These are phyloP conservation scores for Syritta pipiens DNA, from an alignment of 2,888 invertebrate species.

Conservation along the genomic window DNA sequence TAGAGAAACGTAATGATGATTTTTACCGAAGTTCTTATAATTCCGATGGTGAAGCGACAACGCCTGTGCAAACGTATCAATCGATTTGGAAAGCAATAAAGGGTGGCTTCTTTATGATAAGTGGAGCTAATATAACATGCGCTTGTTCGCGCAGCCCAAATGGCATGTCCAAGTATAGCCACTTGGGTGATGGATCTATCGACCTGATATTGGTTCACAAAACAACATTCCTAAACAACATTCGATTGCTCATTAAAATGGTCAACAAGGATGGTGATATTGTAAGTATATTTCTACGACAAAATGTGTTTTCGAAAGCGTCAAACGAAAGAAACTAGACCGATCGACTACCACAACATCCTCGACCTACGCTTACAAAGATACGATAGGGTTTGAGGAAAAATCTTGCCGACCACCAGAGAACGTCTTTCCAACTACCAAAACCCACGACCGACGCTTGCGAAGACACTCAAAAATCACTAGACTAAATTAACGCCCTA, in stretches of 20 bases:
- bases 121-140: constrained; percentile 88
- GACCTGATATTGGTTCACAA: constrained; percentile 88
- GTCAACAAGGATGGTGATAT: constrained; percentile 83
- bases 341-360: too few relatives aligned
- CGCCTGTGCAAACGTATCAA: constrained; percentile 24
- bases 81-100: constrained; percentile 82
- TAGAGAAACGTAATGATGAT: constrained; percentile 30
- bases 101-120: constrained; percentile 88
- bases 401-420: too few relatives aligned
- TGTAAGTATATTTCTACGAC: constrained; percentile 79
- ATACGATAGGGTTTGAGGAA: too few relatives aligned
- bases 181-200: constrained; percentile 89
- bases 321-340: too few relatives aligned
- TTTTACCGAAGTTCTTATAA: constrained; percentile 23
- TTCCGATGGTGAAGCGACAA: not conserved
- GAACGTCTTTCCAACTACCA: too few relatives aligned
- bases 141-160: constrained; percentile 86
- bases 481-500: too few relatives aligned
- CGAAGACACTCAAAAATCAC: too few relatives aligned
- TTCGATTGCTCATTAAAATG: constrained; percentile 84
- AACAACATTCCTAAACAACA: constrained; percentile 85
- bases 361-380: too few relatives aligned
- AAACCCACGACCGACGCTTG: too few relatives aligned
- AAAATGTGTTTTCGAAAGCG: too few relatives aligned
- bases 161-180: constrained; percentile 88